These are phyloP conservation scores for Fregetta grallaria DNA, from an alignment of 2,113 vertebrate species.

Conservation along the genomic window DNA sequence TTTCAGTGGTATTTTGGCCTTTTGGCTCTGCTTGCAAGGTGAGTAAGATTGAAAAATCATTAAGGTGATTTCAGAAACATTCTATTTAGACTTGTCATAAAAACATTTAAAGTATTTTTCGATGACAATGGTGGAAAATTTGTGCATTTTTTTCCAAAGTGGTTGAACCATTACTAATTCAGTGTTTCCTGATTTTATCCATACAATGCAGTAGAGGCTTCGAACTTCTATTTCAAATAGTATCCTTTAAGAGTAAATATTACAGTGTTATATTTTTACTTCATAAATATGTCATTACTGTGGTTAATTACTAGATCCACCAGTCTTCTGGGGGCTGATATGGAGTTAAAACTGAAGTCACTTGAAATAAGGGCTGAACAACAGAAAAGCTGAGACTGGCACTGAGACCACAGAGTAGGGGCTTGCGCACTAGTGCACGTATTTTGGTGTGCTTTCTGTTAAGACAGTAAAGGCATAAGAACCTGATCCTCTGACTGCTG, in stretches of 20 bases:
- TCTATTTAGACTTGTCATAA: conserved; percentile 4
- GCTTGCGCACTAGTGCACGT: neutral
- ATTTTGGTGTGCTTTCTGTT: too few relatives aligned
- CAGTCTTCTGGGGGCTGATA: neutral
- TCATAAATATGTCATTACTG: neutral
- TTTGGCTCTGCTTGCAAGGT: neutral
- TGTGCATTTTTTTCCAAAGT: neutral
- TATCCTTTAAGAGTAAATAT: neutral
- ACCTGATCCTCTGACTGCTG: neutral
- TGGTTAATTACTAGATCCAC: neutral
- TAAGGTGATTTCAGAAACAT: conserved; percentile 11
- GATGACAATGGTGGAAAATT: conserved; percentile 15
- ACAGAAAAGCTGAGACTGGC: neutral
- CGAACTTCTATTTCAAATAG: neutral
- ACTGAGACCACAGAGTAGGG: neutral
- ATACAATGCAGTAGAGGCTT: neutral
- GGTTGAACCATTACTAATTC: neutral
- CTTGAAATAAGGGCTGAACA: neutral
- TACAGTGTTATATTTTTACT: neutral
- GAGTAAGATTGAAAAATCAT: conserved; percentile 47
- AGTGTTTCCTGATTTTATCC: neutral
- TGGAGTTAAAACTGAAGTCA: neutral
- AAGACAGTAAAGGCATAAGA: neutral
- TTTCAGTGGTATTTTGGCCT: conserved; percentile 3
- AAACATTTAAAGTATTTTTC: conserved; percentile 35